Conservation (phyloP, 2,888 invertebrate genomes). For the Andrena minutula region DNA sequence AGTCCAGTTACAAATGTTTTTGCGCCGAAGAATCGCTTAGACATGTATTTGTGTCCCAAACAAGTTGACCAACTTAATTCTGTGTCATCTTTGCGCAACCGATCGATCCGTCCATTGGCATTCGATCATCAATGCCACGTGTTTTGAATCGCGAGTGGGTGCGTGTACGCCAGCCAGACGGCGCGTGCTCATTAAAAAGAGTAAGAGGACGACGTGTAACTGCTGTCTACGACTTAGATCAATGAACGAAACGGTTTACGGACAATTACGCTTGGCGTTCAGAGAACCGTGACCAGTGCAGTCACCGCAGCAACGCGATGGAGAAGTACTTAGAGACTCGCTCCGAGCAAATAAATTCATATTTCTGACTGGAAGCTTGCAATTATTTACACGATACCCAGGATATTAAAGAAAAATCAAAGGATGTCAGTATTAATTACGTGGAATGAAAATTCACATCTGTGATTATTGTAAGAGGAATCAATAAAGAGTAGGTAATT, state of each 20-base stretch:
- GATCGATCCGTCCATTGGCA: constrained; percentile 28
- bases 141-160: constrained; percentile 31
- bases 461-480: no score
- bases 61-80: constrained; percentile 42
- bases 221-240: constrained; percentile 46
- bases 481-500: no score
- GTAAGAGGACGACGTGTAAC: constrained; percentile 22
- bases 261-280: constrained; percentile 50
- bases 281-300: constrained; percentile 32
- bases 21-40: background rate
- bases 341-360: background rate
- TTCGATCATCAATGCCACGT: constrained; percentile 38
- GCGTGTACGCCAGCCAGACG: constrained; percentile 15
- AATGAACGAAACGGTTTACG: constrained; percentile 52
- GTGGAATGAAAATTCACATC: no score
- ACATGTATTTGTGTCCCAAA: background rate
- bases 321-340: background rate
- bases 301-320: background rate
- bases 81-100: constrained; percentile 30
- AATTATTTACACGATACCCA: no score
- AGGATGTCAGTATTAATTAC: no score
- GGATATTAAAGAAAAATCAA: no score
- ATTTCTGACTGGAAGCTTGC: background rate
- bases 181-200: constrained; percentile 36
- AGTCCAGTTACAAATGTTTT: no score